Conservation (phyloP, 2,113 vertebrate genomes). For the Felis chaus region DNA sequence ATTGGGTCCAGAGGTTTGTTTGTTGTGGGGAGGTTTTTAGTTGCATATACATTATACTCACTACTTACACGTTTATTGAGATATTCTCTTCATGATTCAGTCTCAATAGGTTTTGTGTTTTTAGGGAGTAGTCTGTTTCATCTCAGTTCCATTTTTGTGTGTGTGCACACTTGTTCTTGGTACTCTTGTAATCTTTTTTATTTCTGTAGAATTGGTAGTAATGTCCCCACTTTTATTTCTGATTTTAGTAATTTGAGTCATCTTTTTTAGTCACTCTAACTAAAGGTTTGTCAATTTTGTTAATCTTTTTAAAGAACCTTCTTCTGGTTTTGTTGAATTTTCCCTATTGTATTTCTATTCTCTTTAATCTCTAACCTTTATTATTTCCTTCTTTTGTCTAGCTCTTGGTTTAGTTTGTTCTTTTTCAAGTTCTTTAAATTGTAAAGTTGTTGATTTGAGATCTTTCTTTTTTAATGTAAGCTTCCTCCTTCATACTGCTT, state of each 20-base stretch:
- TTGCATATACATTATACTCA: background rate
- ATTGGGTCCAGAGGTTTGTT: background rate
- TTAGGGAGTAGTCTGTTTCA: background rate
- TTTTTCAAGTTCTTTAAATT: background rate
- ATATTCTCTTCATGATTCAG: background rate
- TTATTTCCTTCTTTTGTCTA: background rate
- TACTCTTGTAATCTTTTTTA: background rate
- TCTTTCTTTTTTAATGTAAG: background rate
- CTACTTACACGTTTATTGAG: background rate
- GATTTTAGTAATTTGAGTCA: background rate
- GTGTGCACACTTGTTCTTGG: background rate
- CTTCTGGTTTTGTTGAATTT: background rate
- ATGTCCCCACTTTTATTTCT: background rate
- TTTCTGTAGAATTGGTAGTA: background rate
- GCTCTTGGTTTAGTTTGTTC: background rate
- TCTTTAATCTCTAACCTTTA: background rate
- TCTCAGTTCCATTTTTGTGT: background rate
- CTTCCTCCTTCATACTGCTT: background rate
- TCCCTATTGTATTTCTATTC: background rate
- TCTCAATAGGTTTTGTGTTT: background rate
- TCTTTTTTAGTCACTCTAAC: background rate
- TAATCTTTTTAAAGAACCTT: background rate
- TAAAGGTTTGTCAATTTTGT: background rate
- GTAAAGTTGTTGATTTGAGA: background rate
- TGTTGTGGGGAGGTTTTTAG: background rate